Percentiles rank a stretch among this genome's conserved stretches.
These are phyloP conservation scores for Pseudochirops cupreus DNA, from an alignment of 2,797 vertebrate species.

Conservation along the genomic window DNA sequence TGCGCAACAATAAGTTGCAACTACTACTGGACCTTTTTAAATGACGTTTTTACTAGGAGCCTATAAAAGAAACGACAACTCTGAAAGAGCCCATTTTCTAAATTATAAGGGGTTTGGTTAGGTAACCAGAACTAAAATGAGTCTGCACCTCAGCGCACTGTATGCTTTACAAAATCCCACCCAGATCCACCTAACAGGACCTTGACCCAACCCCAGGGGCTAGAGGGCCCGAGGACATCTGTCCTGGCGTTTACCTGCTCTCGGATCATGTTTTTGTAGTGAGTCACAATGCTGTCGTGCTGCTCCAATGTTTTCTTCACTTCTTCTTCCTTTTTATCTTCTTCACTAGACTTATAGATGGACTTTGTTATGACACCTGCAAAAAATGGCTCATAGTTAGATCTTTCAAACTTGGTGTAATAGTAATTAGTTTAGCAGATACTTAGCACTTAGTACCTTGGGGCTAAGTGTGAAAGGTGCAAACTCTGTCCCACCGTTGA, in stretches of 20 bases:
- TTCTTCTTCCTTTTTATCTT: slow-evolving; percentile 99
- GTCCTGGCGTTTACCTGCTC: slow-evolving; percentile 91
- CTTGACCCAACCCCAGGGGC: slow-evolving; percentile 6
- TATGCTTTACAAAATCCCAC: not conserved
- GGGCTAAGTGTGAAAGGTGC: too few species aligned
- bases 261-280: slow-evolving; percentile 98
- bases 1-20: not conserved
- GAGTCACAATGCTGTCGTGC: slow-evolving; percentile 97
- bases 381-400: slow-evolving; percentile 63
- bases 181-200: slow-evolving; percentile 29
- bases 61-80: not conserved
- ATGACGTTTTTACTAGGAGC: not conserved
- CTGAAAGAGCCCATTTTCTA: not conserved
- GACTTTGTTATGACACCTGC: slow-evolving; percentile 97
- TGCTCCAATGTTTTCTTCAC: slow-evolving; percentile 98
- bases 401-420: slow-evolving; percentile 23
- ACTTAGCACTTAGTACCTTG: too few species aligned
- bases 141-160: slow-evolving; percentile 25
- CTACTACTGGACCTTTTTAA: not conserved
- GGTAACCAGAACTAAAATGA: not conserved
- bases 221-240: not conserved
- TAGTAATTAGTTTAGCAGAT: too few species aligned
- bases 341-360: slow-evolving; percentile 97
- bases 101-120: not conserved
- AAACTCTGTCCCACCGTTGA: too few species aligned